These are phyloP conservation scores for Isaurus tuberculatus DNA, from an alignment of 92 coral and sea anemone genomes.

Conservation along the genomic window DNA sequence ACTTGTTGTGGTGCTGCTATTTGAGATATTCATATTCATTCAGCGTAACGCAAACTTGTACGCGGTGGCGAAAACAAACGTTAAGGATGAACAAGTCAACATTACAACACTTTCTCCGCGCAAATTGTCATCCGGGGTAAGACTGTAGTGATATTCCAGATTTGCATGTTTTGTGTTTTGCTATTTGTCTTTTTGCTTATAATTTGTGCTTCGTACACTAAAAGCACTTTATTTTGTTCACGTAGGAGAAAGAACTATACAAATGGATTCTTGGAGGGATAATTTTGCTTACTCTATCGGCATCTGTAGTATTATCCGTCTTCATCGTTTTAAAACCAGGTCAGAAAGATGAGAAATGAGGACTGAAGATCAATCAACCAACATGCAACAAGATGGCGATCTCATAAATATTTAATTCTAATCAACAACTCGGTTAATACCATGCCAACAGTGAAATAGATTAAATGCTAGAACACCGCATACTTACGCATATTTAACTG, in stretches of 20 bases:
- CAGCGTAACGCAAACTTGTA: slow-evolving; percentile 2
- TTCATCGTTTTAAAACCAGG: slow-evolving; percentile 25
- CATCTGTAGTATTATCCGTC: not conserved
- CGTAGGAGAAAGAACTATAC: slow-evolving; percentile 37
- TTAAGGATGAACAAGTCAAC: slow-evolving; percentile 17
- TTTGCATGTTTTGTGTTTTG: not conserved
- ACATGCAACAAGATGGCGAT: not conserved
- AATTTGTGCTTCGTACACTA: not conserved
- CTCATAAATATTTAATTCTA: not conserved
- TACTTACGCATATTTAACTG: too few relatives aligned
- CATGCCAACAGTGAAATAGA: too few relatives aligned
- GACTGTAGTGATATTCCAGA: not conserved
- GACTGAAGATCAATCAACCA: not conserved
- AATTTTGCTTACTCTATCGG: slow-evolving; percentile 7
- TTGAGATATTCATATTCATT: not conserved
- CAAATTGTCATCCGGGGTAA: slow-evolving; percentile 20
- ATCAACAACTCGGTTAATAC: not conserved
- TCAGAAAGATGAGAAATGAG: not conserved
- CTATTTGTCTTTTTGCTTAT: not conserved
- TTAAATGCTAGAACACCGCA: too few relatives aligned
- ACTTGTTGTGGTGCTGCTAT: not conserved
- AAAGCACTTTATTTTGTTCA: not conserved
- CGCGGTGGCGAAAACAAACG: slow-evolving; percentile 17
- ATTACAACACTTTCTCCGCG: not conserved
- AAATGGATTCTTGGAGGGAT: slow-evolving; percentile 7